phyloP scores from a whole-genome alignment of 2,113 vertebrate genomes.

The Protomyctophum bolini region DNA sequence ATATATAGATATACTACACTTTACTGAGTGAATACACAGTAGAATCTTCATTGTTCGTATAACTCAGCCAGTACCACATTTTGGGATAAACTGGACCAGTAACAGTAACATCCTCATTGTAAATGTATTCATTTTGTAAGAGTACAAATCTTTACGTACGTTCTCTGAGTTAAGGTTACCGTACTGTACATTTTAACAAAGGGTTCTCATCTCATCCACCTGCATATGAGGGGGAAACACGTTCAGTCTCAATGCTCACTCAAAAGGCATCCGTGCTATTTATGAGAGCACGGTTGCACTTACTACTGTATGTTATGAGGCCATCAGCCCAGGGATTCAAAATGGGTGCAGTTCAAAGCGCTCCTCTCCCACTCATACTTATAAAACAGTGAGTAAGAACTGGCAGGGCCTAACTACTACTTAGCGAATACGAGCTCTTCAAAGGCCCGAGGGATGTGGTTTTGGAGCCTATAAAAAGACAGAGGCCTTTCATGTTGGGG shows the following conservation, averaged over 20 bases:
- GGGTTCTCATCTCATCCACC: constrained; percentile 32
- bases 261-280: constrained; percentile 60
- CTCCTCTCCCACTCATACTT: constrained; percentile 55
- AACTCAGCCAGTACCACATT: too few species aligned
- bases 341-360: constrained; percentile 70
- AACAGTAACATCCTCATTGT: too few species aligned
- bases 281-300: constrained; percentile 55
- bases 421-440: constrained; percentile 73
- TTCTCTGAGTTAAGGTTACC: too few species aligned
- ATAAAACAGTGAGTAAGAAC: constrained; percentile 72
- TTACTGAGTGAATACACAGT: too few species aligned
- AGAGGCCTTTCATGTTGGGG: constrained; percentile 52
- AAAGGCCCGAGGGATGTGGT: constrained; percentile 74
- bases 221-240: constrained; percentile 48
- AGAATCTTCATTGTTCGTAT: too few species aligned
- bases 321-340: constrained; percentile 61
- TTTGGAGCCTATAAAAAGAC: constrained; percentile 74
- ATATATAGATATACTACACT: too few species aligned
- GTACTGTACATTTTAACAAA: too few species aligned
- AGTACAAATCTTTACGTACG: too few species aligned
- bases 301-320: constrained; percentile 62
- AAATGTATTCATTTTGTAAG: too few species aligned
- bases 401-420: constrained; percentile 72
- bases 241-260: constrained; percentile 34
- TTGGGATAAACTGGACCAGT: too few species aligned